A percentile compares a stretch with the other conserved stretches of the same genome.
phyloP scores from a whole-genome alignment of 2,113 vertebrate species.

The Nerophis lumbriciformis region DNA sequence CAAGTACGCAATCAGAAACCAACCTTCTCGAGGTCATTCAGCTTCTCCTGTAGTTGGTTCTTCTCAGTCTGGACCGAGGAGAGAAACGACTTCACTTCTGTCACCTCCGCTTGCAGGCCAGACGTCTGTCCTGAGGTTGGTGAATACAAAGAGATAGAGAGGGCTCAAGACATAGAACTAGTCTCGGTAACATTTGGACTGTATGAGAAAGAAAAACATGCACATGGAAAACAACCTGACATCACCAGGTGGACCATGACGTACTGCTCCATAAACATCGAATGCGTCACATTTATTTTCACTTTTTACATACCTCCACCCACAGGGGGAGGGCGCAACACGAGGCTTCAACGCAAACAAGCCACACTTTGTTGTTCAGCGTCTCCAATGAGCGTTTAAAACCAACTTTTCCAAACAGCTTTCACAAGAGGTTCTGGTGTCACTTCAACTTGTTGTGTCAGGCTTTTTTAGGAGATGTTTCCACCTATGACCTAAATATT shows the following conservation, averaged over 20 bases:
- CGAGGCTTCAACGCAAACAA: constrained; percentile 35
- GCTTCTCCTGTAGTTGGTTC: constrained; percentile 83
- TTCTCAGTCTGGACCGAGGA: constrained; percentile 80
- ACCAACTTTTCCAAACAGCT: constrained; percentile 36
- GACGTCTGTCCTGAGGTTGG: constrained; percentile 71
- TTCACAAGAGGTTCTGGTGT: constrained; percentile 39
- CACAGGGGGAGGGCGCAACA: not conserved
- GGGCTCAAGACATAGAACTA: not conserved
- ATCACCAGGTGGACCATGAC: constrained; percentile 16
- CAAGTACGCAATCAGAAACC: not conserved
- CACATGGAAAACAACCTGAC: constrained; percentile 5
- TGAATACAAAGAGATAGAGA: not conserved
- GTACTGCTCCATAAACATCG: not conserved
- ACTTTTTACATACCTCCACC: constrained; percentile 26
- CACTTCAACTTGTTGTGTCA: constrained; percentile 24
- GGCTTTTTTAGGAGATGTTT: constrained; percentile 54
- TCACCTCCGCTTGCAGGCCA: constrained; percentile 82
- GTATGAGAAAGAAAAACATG: not conserved
- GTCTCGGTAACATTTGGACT: too few relatives aligned
- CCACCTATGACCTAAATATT: constrained; percentile 62
- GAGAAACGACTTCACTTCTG: constrained; percentile 75
- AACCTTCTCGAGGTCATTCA: constrained; percentile 89
- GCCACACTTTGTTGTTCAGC: constrained; percentile 33
- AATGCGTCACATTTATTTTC: constrained; percentile 26
- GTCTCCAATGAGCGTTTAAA: constrained; percentile 19